Percentiles rank a stretch among this genome's conserved stretches.
These are phyloP conservation scores for Bellardia bayeri DNA, from an alignment of 2,888 invertebrate species.

Conservation along the genomic window DNA sequence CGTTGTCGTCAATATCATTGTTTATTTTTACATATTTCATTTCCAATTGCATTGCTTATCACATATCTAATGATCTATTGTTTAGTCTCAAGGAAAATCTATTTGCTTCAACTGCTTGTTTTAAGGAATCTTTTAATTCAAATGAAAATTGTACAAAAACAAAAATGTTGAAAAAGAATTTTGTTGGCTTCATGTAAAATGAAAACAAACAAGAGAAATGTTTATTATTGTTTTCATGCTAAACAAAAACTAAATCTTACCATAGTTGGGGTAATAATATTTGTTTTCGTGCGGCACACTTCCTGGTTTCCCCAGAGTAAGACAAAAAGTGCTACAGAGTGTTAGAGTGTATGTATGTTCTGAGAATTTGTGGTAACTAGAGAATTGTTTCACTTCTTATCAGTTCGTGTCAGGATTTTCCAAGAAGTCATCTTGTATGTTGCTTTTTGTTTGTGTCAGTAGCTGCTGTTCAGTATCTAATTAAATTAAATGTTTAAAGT, in stretches of 20 bases:
- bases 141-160: slow-evolving; percentile 4
- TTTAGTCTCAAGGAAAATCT: slow-evolving; percentile 22
- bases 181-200: slow-evolving; percentile 1
- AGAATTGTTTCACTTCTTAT: slow-evolving; percentile 49
- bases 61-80: background rate
- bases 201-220: slow-evolving; percentile 12
- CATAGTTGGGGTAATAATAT: background rate
- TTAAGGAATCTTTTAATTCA: slow-evolving; percentile 11
- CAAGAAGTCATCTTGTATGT: background rate
- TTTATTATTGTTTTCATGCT: background rate
- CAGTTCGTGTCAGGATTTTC: slow-evolving; percentile 51
- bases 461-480: background rate
- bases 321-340: background rate
- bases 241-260: slow-evolving; percentile 14
- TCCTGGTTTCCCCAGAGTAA: background rate
- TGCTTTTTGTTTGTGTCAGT: background rate
- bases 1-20: background rate
- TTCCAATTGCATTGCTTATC: background rate
- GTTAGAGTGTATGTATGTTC: background rate
- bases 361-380: slow-evolving; percentile 8
- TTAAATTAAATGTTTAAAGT: too few species aligned
- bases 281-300: background rate
- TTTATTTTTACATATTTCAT: slow-evolving; percentile 4
- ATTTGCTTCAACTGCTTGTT: background rate
- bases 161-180: background rate